Percentiles rank a stretch among this genome's conserved stretches.
Conservation (phyloP, 2,113 vertebrate genomes). For the Chloebia gouldiae region DNA sequence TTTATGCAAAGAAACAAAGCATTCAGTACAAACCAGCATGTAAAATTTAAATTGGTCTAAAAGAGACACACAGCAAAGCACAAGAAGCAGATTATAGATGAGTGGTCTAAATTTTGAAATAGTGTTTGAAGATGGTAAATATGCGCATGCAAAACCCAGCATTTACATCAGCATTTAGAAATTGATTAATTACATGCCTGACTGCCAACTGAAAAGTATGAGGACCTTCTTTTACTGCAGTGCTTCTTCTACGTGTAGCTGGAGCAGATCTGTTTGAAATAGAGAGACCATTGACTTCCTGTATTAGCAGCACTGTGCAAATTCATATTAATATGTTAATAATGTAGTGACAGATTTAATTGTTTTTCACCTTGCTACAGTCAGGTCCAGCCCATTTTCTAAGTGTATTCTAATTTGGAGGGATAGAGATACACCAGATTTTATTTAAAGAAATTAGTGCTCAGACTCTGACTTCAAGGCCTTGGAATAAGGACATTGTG, state of each 20-base stretch:
- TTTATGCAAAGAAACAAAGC: slow-evolving; percentile 40
- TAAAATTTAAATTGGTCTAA: slow-evolving; percentile 7
- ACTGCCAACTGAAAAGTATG: background rate
- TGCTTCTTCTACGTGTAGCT: background rate
- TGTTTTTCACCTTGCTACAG: slow-evolving; percentile 10
- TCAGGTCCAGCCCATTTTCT: background rate
- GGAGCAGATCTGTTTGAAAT: background rate
- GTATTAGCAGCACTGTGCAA: background rate
- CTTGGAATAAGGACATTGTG: background rate
- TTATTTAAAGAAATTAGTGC: background rate
- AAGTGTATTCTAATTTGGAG: background rate
- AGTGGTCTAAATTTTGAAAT: background rate
- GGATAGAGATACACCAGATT: background rate
- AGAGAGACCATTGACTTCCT: background rate
- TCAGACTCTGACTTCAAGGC: background rate
- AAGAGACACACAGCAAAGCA: background rate
- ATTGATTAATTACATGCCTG: slow-evolving; percentile 33
- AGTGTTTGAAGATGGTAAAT: background rate
- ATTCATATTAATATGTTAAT: slow-evolving; percentile 14
- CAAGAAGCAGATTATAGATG: background rate
- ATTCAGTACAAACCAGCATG: background rate
- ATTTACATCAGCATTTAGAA: slow-evolving; percentile 17
- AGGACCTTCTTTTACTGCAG: background rate
- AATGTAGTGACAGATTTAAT: background rate
- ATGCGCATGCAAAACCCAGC: background rate